Percentiles rank a stretch among this genome's conserved stretches.
These are phyloP conservation scores for Prosapia bicincta DNA, from an alignment of 2,888 invertebrate species.

Conservation along the genomic window DNA sequence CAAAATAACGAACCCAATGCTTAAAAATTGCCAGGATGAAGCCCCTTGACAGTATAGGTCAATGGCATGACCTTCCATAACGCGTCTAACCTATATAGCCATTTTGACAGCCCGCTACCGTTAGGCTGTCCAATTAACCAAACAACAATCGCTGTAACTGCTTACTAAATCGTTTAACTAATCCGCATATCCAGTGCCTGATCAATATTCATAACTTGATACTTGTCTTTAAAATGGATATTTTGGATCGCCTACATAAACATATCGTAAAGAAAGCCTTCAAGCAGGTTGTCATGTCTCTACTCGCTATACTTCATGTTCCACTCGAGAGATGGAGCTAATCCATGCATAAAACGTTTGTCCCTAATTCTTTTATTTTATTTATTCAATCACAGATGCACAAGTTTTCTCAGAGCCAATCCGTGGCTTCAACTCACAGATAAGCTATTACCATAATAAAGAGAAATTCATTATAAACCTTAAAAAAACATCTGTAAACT, in stretches of 20 bases:
- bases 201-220: neutral
- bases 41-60: neutral
- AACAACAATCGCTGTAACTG: neutral
- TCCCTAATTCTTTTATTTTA: too few species aligned
- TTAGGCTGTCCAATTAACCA: neutral
- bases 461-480: too few species aligned
- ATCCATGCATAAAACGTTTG: too few species aligned
- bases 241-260: neutral
- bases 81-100: neutral
- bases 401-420: too few species aligned
- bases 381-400: too few species aligned
- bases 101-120: neutral
- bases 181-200: neutral
- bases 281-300: neutral
- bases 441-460: too few species aligned
- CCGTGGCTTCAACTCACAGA: too few species aligned
- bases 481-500: too few species aligned
- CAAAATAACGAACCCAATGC: neutral
- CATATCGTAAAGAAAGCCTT: neutral
- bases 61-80: neutral
- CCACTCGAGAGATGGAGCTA: neutral
- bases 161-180: neutral
- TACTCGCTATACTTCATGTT: neutral
- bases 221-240: neutral
- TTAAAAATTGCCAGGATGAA: neutral